These are phyloP conservation scores for Betta splendens DNA, from an alignment of 2,797 vertebrate species.

Conservation along the genomic window DNA sequence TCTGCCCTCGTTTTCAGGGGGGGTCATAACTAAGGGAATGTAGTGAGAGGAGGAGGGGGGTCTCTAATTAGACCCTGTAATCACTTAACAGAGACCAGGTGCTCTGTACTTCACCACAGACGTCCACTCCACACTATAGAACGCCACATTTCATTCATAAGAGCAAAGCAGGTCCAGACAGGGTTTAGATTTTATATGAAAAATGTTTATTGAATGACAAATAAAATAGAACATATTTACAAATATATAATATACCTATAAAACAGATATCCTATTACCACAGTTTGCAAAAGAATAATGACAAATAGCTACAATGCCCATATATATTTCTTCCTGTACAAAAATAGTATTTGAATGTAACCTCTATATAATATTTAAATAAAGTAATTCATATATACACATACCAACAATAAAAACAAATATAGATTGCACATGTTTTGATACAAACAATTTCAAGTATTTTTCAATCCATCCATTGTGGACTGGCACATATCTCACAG, in stretches of 20 bases:
- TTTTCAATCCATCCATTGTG: slow-evolving; percentile 81
- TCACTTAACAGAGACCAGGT: slow-evolving; percentile 76
- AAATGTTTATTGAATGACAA: slow-evolving; percentile 84
- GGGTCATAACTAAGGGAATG: slow-evolving; percentile 62
- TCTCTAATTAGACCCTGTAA: slow-evolving; percentile 72
- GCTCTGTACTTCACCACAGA: slow-evolving; percentile 52
- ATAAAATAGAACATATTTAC: slow-evolving; percentile 82
- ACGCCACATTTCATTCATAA: slow-evolving; percentile 49
- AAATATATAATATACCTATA: slow-evolving; percentile 81
- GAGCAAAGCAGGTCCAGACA: slow-evolving; percentile 60
- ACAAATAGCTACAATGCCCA: slow-evolving; percentile 84
- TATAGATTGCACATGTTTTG: slow-evolving; percentile 85
- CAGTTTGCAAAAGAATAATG: slow-evolving; percentile 79
- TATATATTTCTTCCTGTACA: slow-evolving; percentile 83
- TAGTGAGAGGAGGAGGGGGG: slow-evolving; percentile 52
- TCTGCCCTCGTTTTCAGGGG: slow-evolving; percentile 56
- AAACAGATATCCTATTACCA: slow-evolving; percentile 77
- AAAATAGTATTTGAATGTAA: slow-evolving; percentile 85
- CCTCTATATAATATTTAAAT: slow-evolving; percentile 85
- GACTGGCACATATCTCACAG: slow-evolving; percentile 77
- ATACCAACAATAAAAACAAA: slow-evolving; percentile 77
- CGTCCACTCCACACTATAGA: slow-evolving; percentile 55
- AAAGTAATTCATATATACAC: slow-evolving; percentile 82
- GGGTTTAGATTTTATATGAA: slow-evolving; percentile 72
- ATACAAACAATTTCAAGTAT: slow-evolving; percentile 85